Conservation (phyloP, 2,888 invertebrate species). For the Orgyia antiqua region DNA sequence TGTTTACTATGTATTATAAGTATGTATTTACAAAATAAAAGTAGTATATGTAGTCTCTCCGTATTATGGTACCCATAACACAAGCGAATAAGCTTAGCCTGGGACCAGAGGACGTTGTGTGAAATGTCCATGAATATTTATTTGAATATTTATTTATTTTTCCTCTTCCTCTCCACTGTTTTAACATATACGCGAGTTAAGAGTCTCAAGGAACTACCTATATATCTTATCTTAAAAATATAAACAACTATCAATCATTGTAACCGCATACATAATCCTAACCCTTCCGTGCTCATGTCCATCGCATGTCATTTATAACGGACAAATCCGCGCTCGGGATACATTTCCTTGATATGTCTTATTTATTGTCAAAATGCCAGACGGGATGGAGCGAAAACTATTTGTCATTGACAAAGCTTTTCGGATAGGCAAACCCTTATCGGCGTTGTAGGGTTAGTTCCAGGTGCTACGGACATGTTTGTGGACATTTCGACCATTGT, state of each 20-base stretch:
- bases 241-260: conserved; percentile 49
- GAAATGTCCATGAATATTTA: too few species aligned
- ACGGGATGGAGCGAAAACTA: conserved; percentile 58
- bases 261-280: conserved; percentile 33
- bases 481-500: conserved; percentile 4
- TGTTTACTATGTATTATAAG: too few species aligned
- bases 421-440: conserved; percentile 45
- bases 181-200: too few species aligned
- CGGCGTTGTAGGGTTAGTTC: conserved; percentile 22
- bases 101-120: too few species aligned
- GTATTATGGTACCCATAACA: too few species aligned
- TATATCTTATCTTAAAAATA: too few species aligned
- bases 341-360: conserved; percentile 65
- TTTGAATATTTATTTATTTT: too few species aligned
- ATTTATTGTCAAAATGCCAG: conserved; percentile 75
- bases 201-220: too few species aligned
- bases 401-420: conserved; percentile 74
- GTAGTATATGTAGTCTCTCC: too few species aligned
- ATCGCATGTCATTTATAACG: conserved; percentile 71
- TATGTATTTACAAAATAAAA: too few species aligned
- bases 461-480: conserved; percentile 11
- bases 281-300: conserved; percentile 61
- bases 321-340: conserved; percentile 47
- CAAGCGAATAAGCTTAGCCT: too few species aligned
- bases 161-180: too few species aligned